Evolutionary conservation across 1,140 invertebrate genomes (phyloP).

Genomic region (Aphaenogaster ashmeadi): DNA sequence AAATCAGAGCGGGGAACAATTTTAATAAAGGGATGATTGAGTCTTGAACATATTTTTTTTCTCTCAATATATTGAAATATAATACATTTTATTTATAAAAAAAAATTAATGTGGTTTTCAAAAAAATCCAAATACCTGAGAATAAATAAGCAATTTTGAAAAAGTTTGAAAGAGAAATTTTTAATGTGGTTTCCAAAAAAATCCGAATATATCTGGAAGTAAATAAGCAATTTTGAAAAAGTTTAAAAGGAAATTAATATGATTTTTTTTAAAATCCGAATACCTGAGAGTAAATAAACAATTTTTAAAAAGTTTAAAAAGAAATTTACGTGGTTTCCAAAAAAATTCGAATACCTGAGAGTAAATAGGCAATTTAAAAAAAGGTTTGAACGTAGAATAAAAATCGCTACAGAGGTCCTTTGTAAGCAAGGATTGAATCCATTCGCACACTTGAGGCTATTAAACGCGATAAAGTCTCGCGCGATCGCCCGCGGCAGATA

Average conservation of each 20-base stretch:
- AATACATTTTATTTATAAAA: not conserved
- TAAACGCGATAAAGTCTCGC: constrained; percentile 7
- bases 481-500: not conserved
- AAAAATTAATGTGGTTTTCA: not conserved
- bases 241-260: not conserved
- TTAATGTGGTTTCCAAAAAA: no score
- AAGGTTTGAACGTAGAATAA: not conserved
- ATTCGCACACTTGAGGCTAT: not conserved
- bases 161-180: no score
- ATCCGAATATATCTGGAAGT: not conserved
- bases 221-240: not conserved
- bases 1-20: not conserved
- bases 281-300: not conserved
- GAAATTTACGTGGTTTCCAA: not conserved
- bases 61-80: not conserved
- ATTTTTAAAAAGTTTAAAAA: not conserved
- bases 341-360: not conserved
- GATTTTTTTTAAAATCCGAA: not conserved
- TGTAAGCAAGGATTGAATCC: not conserved
- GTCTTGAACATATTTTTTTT: not conserved
- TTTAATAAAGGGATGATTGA: not conserved
- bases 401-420: not conserved
- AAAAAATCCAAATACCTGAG: no score
- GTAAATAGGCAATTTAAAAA: not conserved
- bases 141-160: no score